Conservation (phyloP, 35 echinoderm and acorn worm species). For the Stichopus chloronotus region DNA sequence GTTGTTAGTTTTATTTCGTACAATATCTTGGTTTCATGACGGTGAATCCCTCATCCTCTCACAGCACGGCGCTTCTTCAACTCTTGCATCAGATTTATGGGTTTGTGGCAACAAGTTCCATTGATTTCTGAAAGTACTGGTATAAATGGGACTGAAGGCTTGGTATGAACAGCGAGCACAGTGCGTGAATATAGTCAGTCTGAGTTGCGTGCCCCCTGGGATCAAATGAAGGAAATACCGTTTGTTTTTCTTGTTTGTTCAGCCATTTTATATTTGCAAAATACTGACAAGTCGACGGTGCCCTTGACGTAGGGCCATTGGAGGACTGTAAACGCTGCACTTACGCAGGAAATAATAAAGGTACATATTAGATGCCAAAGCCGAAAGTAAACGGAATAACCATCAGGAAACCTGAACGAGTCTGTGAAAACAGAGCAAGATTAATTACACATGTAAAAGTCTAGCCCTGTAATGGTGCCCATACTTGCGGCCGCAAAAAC, state of each 20-base stretch:
- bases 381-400: slow-evolving; percentile 14
- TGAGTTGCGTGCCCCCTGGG: not conserved
- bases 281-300: not conserved
- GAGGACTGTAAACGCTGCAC: not conserved
- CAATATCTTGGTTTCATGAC: no score
- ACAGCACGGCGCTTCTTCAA: no score
- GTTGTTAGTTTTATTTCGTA: no score
- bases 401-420: slow-evolving; percentile 39
- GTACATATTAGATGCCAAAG: not conserved
- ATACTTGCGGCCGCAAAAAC: not conserved
- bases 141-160: no score
- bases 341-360: slow-evolving; percentile 35
- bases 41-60: no score
- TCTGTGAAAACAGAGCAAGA: slow-evolving; percentile 38
- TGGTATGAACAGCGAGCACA: no score
- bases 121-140: no score
- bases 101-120: no score
- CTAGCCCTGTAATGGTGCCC: slow-evolving; percentile 5
- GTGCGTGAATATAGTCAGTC: no score
- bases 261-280: slow-evolving; percentile 28
- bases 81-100: no score
- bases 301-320: not conserved
- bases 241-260: slow-evolving; percentile 32
- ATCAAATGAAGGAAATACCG: not conserved
- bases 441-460: slow-evolving; percentile 48